Percentiles rank a stretch among this genome's conserved stretches.
Evolutionary conservation across 1,140 invertebrate species (phyloP).

Genomic region (Calosoma granatense): DNA sequence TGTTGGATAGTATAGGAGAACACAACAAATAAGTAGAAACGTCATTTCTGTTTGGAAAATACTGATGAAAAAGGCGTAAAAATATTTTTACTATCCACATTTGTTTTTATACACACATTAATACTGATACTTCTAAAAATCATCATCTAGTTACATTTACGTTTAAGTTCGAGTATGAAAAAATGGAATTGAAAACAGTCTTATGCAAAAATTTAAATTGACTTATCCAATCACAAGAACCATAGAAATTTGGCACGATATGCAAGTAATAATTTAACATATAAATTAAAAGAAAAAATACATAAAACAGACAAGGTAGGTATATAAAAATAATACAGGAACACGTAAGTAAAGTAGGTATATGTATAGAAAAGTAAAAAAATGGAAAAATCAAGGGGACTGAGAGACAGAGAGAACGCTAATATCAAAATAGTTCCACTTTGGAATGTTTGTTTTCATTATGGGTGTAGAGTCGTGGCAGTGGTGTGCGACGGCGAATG

Average conservation of each 20-base stretch:
- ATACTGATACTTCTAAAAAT: slow-evolving; percentile 3
- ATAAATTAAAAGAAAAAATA: slow-evolving; percentile 3
- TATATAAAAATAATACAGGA: not conserved
- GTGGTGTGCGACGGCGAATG: not conserved
- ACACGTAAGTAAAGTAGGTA: slow-evolving; percentile 1
- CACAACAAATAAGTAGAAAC: not conserved
- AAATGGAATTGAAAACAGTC: slow-evolving; percentile 7
- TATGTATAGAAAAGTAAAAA: not conserved
- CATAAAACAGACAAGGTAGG: not conserved
- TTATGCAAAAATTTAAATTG: slow-evolving; percentile 7
- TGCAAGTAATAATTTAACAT: not conserved
- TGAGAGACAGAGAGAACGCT: not conserved
- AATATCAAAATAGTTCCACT: slow-evolving; percentile 8
- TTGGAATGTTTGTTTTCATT: slow-evolving; percentile 2
- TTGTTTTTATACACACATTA: not conserved
- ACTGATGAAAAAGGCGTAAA: not conserved
- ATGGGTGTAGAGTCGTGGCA: not conserved
- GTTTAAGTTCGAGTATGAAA: slow-evolving; percentile 6
- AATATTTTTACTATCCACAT: slow-evolving; percentile 4
- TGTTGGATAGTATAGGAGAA: slow-evolving; percentile 1
- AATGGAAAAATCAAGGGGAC: not conserved
- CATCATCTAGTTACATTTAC: slow-evolving; percentile 8
- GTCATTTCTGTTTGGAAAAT: not conserved
- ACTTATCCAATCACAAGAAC: slow-evolving; percentile 1
- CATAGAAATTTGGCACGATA: slow-evolving; percentile 3